Conservation (phyloP, 2,113 vertebrate genomes). For the rat (Rattus norvegicus) region GRCr8 NC_086020.1:221992501-221993000, state of each 20-base stretch:
- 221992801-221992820: slow-evolving; percentile 24
- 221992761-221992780: not conserved
- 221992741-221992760: slow-evolving; percentile 6
- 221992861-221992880: slow-evolving; percentile 21
- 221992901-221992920: not conserved
- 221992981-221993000: not conserved
- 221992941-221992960: slow-evolving; percentile 8
- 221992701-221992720: not conserved
- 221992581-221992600: not conserved
- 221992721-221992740: not conserved
- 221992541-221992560: not conserved
- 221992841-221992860: not conserved
- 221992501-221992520: too few species aligned
- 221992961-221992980: slow-evolving; percentile 13
- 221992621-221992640: not conserved
- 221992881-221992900: slow-evolving; percentile 35
- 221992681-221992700: not conserved
- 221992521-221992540: too few species aligned
- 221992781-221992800: not conserved
- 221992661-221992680: not conserved
- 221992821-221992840: not conserved
- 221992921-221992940: not conserved
- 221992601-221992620: not conserved
- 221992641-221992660: not conserved
- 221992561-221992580: not conserved